phyloP scores from a whole-genome alignment of 2,888 invertebrate genomes.

The Lepidocyrtinus sp. region DNA sequence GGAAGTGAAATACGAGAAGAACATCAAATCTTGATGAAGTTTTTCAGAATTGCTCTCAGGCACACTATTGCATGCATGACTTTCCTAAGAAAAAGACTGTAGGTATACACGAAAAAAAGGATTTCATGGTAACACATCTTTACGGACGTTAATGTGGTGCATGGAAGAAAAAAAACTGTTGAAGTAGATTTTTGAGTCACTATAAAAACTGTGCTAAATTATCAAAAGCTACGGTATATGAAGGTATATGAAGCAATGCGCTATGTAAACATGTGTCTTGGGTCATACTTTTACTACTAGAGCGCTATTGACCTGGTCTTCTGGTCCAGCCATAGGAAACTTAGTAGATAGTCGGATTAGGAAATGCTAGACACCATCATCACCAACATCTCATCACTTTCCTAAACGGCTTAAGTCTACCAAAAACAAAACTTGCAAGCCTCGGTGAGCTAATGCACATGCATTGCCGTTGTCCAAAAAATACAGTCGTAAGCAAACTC shows the following conservation, averaged over 20 bases:
- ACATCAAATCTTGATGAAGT: constrained; percentile 10
- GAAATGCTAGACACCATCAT: constrained; percentile 46
- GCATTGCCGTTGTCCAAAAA: too few species aligned
- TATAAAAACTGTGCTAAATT: too few species aligned
- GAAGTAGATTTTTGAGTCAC: too few species aligned
- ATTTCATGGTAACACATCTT: neutral
- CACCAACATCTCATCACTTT: constrained; percentile 45
- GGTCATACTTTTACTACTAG: constrained; percentile 4
- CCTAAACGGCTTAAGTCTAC: constrained; percentile 52
- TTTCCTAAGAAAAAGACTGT: neutral
- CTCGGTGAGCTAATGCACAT: too few species aligned
- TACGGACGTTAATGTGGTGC: neutral
- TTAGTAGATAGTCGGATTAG: constrained; percentile 44
- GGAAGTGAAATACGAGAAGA: constrained; percentile 41
- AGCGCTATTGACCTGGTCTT: constrained; percentile 31
- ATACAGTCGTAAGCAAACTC: too few species aligned
- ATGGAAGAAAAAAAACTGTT: constrained; percentile 6
- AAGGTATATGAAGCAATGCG: too few species aligned
- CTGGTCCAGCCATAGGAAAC: neutral
- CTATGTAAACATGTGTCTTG: neutral
- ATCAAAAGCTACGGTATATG: too few species aligned
- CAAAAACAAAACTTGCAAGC: constrained; percentile 22
- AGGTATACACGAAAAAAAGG: neutral
- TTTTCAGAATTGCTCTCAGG: constrained; percentile 9
- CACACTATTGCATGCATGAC: constrained; percentile 15